A percentile compares a stretch with the other conserved stretches of the same genome.
These are phyloP conservation scores for Ormyrus rosae DNA, from an alignment of 2,888 invertebrate species.

Conservation along the genomic window DNA sequence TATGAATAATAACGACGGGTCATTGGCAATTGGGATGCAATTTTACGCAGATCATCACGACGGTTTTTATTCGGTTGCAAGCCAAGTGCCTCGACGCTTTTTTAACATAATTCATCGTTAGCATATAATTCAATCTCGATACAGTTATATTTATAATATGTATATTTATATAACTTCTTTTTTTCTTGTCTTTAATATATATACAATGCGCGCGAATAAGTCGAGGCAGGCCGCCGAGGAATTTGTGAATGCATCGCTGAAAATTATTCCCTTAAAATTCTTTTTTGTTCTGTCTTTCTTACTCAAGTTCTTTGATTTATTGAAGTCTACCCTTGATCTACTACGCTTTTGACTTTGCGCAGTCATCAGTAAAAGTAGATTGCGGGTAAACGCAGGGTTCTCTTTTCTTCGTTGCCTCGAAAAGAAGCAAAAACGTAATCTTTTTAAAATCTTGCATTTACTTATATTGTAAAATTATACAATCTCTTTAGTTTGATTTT, in stretches of 20 bases:
- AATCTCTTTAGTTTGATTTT: conserved; percentile 35
- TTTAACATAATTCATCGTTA: conserved; percentile 68
- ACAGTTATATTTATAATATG: conserved; percentile 72
- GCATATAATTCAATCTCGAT: conserved; percentile 68
- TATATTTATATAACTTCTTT: conserved; percentile 64
- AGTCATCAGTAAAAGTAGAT: conserved; percentile 9
- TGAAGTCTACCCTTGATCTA: neutral
- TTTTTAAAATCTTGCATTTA: neutral
- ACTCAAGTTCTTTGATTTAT: conserved; percentile 42
- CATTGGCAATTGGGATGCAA: conserved; percentile 71
- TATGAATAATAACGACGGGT: conserved; percentile 71
- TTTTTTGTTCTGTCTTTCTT: conserved; percentile 7
- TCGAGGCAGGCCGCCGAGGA: conserved; percentile 49
- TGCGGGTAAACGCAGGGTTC: neutral
- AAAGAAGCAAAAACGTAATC: conserved; percentile 3
- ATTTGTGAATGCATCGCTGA: conserved; percentile 32
- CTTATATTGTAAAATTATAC: conserved; percentile 18
- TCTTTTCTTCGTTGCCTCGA: neutral
- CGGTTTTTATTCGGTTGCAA: conserved; percentile 67
- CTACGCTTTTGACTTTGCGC: conserved; percentile 6
- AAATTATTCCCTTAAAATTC: conserved; percentile 30
- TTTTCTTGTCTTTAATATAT: conserved; percentile 65
- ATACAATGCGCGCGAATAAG: conserved; percentile 49
- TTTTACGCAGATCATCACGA: conserved; percentile 63
- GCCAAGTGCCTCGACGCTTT: conserved; percentile 68